Conservation (phyloP, 2,113 vertebrate species). For the Camelus dromedarius region DNA sequence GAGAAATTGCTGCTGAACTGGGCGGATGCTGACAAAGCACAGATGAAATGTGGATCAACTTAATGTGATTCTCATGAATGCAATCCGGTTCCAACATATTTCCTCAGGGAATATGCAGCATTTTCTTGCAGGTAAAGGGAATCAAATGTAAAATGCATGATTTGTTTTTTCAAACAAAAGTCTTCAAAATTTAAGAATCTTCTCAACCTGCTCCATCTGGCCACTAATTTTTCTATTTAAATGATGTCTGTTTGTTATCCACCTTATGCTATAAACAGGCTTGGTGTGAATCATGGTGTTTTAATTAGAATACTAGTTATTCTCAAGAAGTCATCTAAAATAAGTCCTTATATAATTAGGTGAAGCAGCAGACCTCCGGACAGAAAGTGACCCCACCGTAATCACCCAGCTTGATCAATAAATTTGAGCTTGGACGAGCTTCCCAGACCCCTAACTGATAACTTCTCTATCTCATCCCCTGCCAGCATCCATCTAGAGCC, state of each 20-base stretch:
- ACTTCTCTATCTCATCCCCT: neutral
- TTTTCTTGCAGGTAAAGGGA: conserved; percentile 28
- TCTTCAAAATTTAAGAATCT: neutral
- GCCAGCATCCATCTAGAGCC: neutral
- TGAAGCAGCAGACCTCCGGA: neutral
- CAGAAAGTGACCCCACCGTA: fast-evolving
- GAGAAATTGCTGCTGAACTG: neutral
- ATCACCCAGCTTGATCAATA: fast-evolving
- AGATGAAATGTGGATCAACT: fast-evolving
- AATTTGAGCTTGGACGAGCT: neutral
- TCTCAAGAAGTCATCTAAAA: neutral
- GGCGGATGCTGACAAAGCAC: neutral
- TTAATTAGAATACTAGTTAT: neutral
- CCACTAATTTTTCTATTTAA: neutral
- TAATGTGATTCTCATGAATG: fast-evolving
- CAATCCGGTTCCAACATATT: neutral
- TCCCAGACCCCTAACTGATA: neutral
- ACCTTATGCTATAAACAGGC: neutral
- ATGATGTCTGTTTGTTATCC: neutral
- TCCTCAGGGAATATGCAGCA: neutral
- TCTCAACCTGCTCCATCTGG: neutral
- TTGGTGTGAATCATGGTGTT: neutral
- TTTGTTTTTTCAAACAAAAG: neutral
- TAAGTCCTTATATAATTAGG: neutral
- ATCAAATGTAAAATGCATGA: neutral